Percentiles rank a stretch among this genome's conserved stretches.
Evolutionary conservation across 2,113 vertebrate species (phyloP).

Genomic region (Hippocampus abdominalis): DNA sequence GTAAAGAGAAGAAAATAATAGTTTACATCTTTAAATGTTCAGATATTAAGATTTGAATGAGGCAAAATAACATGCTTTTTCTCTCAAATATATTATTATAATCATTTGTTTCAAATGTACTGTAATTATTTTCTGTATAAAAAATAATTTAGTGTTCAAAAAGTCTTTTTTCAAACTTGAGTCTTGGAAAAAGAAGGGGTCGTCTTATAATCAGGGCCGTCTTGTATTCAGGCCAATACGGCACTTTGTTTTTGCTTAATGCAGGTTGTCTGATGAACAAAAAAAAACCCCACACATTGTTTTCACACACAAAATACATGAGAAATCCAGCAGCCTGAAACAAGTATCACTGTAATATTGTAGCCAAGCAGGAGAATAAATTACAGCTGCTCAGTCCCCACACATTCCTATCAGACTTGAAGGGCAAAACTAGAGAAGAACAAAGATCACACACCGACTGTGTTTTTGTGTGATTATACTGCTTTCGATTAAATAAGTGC

Average conservation of each 20-base stretch:
- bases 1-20: no score
- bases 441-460: neutral
- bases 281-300: neutral
- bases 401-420: neutral
- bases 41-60: no score
- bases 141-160: no score
- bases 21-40: no score
- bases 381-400: neutral
- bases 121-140: no score
- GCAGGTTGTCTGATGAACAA: neutral
- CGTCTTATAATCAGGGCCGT: no score
- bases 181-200: no score
- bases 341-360: constrained; percentile 12
- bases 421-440: neutral
- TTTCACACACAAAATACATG: neutral
- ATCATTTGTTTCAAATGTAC: no score
- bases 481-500: neutral
- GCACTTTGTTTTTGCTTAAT: neutral
- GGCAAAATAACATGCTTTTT: no score
- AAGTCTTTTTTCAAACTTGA: no score
- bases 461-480: neutral
- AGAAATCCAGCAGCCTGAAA: constrained; percentile 15
- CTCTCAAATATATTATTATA: no score
- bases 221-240: no score
- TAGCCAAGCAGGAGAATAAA: constrained; percentile 19